A percentile compares a stretch with the other conserved stretches of the same genome.
Evolutionary conservation across 2,113 vertebrate genomes (phyloP).

Genomic region (Ptilonorhynchus violaceus): DNA sequence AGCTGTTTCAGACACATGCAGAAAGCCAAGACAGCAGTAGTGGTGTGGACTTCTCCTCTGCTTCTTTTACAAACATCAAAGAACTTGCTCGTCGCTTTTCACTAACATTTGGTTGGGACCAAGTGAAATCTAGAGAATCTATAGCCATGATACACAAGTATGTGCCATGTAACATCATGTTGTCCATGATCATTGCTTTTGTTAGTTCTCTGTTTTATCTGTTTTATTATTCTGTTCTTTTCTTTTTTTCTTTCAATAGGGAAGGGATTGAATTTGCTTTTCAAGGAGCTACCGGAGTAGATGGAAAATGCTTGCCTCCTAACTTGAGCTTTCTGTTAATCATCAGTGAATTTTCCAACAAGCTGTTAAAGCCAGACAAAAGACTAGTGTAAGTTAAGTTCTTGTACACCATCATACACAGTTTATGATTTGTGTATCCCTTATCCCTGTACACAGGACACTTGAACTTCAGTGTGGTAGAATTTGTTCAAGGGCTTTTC

Average conservation of each 20-base stretch:
- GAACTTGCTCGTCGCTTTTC: slow-evolving; percentile 89
- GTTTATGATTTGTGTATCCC: neutral
- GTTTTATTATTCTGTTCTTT: neutral
- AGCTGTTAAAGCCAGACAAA: slow-evolving; percentile 90
- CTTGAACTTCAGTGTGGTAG: neutral
- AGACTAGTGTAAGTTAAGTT: slow-evolving; percentile 82
- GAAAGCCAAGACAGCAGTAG: slow-evolving; percentile 73
- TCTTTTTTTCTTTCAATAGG: slow-evolving; percentile 56
- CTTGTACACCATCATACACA: neutral
- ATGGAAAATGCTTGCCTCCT: slow-evolving; percentile 70
- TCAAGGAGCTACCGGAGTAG: slow-evolving; percentile 70
- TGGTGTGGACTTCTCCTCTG: slow-evolving; percentile 63
- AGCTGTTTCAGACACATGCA: slow-evolving; percentile 80
- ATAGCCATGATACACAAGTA: slow-evolving; percentile 92
- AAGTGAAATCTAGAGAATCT: slow-evolving; percentile 85
- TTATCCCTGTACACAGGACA: neutral
- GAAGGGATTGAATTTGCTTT: slow-evolving; percentile 90
- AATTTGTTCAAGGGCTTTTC: neutral
- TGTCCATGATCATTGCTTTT: neutral
- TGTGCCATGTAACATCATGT: neutral
- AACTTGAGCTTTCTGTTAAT: slow-evolving; percentile 85
- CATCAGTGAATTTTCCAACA: slow-evolving; percentile 89
- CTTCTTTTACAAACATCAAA: slow-evolving; percentile 87
- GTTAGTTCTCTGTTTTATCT: neutral
- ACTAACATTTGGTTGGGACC: slow-evolving; percentile 87